phyloP scores from a whole-genome alignment of 1,140 invertebrate genomes.

The Listronotus bonariensis region DNA sequence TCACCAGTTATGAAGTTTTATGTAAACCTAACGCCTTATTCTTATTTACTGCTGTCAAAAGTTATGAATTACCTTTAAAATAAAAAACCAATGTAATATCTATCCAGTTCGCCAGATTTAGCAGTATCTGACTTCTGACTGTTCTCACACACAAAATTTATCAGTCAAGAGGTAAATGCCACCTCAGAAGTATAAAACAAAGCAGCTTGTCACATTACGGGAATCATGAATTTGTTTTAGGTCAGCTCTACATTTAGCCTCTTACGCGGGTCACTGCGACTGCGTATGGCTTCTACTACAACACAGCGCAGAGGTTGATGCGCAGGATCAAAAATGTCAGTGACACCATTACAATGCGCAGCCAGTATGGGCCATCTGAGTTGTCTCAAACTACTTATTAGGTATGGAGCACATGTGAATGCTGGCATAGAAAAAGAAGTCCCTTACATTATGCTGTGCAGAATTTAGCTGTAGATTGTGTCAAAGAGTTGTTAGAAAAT shows the following conservation, averaged over 20 bases:
- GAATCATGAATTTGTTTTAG: constrained; percentile 55
- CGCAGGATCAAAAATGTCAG: constrained; percentile 69
- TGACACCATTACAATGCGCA: constrained; percentile 77
- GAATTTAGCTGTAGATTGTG: constrained; percentile 70
- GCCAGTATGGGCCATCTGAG: constrained; percentile 66
- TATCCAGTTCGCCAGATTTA: too few relatives aligned
- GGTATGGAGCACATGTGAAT: constrained; percentile 71
- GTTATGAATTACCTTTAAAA: too few relatives aligned
- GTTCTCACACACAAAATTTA: too few relatives aligned
- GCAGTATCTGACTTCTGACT: too few relatives aligned
- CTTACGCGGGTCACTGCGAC: constrained; percentile 66
- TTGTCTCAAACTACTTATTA: constrained; percentile 65
- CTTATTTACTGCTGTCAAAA: too few relatives aligned
- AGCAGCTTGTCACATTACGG: background rate
- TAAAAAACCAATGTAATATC: too few relatives aligned
- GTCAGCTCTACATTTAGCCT: constrained; percentile 78
- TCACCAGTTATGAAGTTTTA: too few relatives aligned
- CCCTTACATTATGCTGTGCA: constrained; percentile 78
- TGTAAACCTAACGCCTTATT: too few relatives aligned
- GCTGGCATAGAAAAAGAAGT: constrained; percentile 69
- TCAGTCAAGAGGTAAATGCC: too few relatives aligned
- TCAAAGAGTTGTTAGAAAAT: constrained; percentile 67
- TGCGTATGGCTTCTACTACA: constrained; percentile 69
- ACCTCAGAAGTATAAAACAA: too few relatives aligned
- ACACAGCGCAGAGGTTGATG: constrained; percentile 66